Percentiles rank a stretch among this genome's conserved stretches.
These are phyloP conservation scores for Heloderma charlesbogerti DNA, from an alignment of 2,113 vertebrate genomes.

Conservation along the genomic window DNA sequence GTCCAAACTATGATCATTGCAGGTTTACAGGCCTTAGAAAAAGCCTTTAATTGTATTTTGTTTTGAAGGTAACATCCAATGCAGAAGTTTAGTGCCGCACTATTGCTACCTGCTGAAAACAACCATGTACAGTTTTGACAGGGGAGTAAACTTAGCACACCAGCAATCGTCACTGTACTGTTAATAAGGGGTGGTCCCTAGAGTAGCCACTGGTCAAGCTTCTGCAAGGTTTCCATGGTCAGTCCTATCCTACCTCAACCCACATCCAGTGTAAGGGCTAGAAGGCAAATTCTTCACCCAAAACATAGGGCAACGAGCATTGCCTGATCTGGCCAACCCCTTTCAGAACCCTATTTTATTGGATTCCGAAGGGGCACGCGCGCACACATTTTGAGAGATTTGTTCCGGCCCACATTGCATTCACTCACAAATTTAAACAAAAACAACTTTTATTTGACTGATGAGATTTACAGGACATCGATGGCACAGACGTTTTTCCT, in stretches of 20 bases:
- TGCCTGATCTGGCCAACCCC: not conserved
- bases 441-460: conserved; percentile 73
- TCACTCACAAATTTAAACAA: conserved; percentile 37
- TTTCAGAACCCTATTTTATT: not conserved
- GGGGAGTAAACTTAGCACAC: not conserved
- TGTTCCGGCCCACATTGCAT: not conserved
- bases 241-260: not conserved
- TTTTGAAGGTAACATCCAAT: not conserved
- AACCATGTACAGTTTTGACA: not conserved
- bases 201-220: too few relatives aligned
- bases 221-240: not conserved
- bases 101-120: too few relatives aligned
- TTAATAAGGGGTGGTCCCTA: not conserved
- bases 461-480: conserved; percentile 64
- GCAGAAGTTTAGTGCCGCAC: too few relatives aligned
- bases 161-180: too few relatives aligned
- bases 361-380: too few relatives aligned
- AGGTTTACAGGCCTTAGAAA: not conserved
- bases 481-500: conserved; percentile 60
- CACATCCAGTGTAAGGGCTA: too few relatives aligned
- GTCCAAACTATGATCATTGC: not conserved
- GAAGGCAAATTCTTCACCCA: not conserved
- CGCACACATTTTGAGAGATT: too few relatives aligned
- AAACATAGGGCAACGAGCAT: not conserved
- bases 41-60: not conserved